phyloP scores from a whole-genome alignment of 2,797 vertebrate genomes.

The Tokudaia muenninki region DNA sequence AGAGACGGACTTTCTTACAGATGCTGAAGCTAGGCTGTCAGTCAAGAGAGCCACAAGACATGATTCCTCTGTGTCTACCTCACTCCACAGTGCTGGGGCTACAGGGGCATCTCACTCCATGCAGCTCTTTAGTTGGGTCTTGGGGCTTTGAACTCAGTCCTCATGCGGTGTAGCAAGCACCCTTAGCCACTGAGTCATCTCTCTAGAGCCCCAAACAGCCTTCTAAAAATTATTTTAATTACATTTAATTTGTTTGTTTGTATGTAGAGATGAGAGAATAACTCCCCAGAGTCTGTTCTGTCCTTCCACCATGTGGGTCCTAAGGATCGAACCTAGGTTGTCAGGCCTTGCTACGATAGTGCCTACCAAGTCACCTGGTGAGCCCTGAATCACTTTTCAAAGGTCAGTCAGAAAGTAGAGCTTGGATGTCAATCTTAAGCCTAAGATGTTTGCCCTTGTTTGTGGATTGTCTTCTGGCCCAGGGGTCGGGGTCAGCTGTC shows the following conservation, averaged over 20 bases:
- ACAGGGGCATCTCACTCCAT: too few relatives aligned
- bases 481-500: not conserved
- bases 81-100: not conserved
- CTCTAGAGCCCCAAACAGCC: not conserved
- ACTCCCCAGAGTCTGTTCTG: too few relatives aligned
- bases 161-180: not conserved
- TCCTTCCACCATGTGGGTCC: not conserved
- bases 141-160: not conserved
- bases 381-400: not conserved
- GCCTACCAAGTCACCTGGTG: rapidly evolving
- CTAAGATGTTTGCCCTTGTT: not conserved
- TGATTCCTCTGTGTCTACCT: not conserved
- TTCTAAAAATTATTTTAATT: not conserved
- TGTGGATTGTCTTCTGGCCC: not conserved
- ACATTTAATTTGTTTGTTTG: not conserved
- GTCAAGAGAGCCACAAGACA: not conserved
- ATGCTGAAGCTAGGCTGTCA: not conserved
- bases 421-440: not conserved
- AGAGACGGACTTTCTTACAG: not conserved
- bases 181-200: not conserved
- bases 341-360: not conserved
- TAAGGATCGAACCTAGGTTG: not conserved
- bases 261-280: not conserved
- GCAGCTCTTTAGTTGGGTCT: not conserved
- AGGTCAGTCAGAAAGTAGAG: not conserved